Base-by-base conservation (phyloP, 2,797 vertebrate genomes). In the Amblyopsis hoosieri region DNA sequence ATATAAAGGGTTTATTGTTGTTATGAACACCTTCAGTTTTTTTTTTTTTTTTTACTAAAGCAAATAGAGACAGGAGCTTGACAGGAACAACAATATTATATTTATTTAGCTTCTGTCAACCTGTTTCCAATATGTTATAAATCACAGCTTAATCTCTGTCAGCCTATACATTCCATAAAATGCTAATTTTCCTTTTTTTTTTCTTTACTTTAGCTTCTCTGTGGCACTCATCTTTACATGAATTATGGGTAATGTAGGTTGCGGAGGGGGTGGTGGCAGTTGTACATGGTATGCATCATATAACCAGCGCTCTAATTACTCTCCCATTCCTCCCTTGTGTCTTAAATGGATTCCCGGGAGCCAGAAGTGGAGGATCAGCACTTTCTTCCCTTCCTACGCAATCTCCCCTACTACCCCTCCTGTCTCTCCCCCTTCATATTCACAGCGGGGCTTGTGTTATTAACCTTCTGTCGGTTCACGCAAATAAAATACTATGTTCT, bases 401-500 rank as follows among this genome's bases (percentile, higher is more conserved):
- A 78, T 81, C 81, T 64, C 66, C 72, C 74, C 80, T 81, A 77
- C 73, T 73, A 67, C 76, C 63, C 82, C 52, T 2, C 52, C 15
- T 42, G 45, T 45, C 56, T 81, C 83, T 74, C 74, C 68, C 76
- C 59, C 82, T 84, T 73, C 78, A 80, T 85, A 85, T 78, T 90
- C 86, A 86, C 77, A 87, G 71, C 83, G 71, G 80, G 85, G 68
- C 82, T 73, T 70, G 69, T 81, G 81, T 88, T 92, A 90, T 91
- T 92, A 91, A 91, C 90, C 90, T 90, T 86, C 81, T 89, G 90
- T 90, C 88, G 89, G 72, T 80, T 85, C 85, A 91, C 89, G 87
- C 86, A 90, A 88, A 91, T 90, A 82, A 64, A 68, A 85, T 64
- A 33, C 76, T 66, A 37, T 60, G 62, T 61, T 46, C 42, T 45